Evolutionary conservation across 2,113 vertebrate species (phyloP).

Genomic region (Delphinapterus leucas): DNA sequence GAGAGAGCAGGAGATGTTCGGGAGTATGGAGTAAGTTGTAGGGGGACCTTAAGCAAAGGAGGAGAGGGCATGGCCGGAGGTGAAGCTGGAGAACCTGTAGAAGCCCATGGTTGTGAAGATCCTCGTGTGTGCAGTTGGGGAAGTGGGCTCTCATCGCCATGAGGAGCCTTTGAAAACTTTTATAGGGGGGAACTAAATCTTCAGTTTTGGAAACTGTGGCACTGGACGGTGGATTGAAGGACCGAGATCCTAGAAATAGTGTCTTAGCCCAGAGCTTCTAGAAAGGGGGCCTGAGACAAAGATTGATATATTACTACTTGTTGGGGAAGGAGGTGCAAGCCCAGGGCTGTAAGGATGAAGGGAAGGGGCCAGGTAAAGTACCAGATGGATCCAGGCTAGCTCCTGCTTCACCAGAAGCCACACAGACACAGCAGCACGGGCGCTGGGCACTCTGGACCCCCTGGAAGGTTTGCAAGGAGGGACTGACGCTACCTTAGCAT

Average conservation of each 20-base stretch:
- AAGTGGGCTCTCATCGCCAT: background rate
- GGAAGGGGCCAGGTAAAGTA: background rate
- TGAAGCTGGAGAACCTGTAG: background rate
- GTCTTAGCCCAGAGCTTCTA: background rate
- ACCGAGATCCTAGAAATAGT: too few relatives aligned
- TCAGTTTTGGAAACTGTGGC: background rate
- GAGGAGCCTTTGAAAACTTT: background rate
- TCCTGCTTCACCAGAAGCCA: background rate
- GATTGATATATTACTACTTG: background rate
- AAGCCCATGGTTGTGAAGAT: background rate
- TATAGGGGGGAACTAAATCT: background rate
- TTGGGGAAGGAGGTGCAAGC: background rate
- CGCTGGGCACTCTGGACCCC: too few relatives aligned
- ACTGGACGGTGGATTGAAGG: background rate
- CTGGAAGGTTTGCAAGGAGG: background rate
- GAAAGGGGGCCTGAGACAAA: background rate
- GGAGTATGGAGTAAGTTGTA: background rate
- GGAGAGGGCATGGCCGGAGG: too few relatives aligned
- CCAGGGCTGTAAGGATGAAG: background rate
- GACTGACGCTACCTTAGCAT: background rate
- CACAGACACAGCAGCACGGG: fast-evolving
- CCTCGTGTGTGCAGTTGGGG: background rate
- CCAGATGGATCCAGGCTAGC: fast-evolving
- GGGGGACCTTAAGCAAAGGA: background rate
- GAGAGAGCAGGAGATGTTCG: background rate